A percentile compares a stretch with the other conserved stretches of the same genome.
Evolutionary conservation across 35 echinoderm and acorn worm species (phyloP).

Genomic region (Ophioderma brevispina): DNA sequence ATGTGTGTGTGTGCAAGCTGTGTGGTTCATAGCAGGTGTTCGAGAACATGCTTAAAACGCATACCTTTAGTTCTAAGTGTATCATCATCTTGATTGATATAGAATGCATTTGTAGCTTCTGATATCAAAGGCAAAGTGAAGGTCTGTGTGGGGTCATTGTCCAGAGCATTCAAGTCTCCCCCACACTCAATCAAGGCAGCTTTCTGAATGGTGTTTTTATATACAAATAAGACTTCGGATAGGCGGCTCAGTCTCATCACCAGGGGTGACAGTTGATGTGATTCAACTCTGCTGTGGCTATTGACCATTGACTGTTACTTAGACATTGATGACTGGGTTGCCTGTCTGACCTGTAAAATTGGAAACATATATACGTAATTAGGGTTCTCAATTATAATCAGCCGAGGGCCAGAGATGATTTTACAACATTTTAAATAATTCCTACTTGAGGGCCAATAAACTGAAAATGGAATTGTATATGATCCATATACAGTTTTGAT

Average conservation of each 20-base stretch:
- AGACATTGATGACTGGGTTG: slow-evolving; percentile 26
- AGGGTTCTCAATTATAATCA: too few relatives aligned
- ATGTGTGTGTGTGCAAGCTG: too few relatives aligned
- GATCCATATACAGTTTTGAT: too few relatives aligned
- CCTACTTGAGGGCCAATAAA: too few relatives aligned
- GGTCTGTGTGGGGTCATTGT: slow-evolving; percentile 17
- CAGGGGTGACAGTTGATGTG: neutral
- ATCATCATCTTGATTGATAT: slow-evolving; percentile 12
- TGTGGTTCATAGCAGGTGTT: too few relatives aligned
- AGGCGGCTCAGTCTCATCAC: slow-evolving; percentile 19
- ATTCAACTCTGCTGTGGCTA: slow-evolving; percentile 47
- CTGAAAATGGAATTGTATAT: too few relatives aligned
- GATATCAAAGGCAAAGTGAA: slow-evolving; percentile 6
- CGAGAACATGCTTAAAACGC: neutral
- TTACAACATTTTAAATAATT: too few relatives aligned
- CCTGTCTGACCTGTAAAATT: slow-evolving; percentile 25
- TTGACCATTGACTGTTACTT: slow-evolving; percentile 29
- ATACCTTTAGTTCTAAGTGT: slow-evolving; percentile 43
- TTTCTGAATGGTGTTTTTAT: slow-evolving; percentile 28
- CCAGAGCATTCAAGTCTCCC: slow-evolving; percentile 26
- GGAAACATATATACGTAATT: neutral
- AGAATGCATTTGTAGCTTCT: slow-evolving; percentile 19
- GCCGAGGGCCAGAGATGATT: too few relatives aligned
- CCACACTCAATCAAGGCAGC: slow-evolving; percentile 8
- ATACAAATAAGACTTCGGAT: neutral